Evolutionary conservation across 2,797 vertebrate species (phyloP).

Genomic region (Coccyzus lansbergi): DNA sequence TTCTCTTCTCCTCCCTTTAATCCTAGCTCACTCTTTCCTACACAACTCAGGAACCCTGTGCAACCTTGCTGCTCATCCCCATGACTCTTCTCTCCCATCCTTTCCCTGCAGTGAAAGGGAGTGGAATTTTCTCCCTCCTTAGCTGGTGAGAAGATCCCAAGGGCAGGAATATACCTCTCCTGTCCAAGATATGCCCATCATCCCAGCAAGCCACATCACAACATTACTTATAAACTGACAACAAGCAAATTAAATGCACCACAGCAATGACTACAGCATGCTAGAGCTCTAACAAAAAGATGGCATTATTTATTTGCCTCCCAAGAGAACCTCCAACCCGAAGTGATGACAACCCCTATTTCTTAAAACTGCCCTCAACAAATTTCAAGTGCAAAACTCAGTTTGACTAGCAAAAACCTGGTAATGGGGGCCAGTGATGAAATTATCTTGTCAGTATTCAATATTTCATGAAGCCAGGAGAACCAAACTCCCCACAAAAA

Average conservation of each 20-base stretch:
- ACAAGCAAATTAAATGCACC: neutral
- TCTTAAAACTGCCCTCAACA: neutral
- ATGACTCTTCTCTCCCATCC: neutral
- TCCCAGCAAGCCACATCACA: neutral
- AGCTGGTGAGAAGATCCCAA: neutral
- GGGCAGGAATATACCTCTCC: neutral
- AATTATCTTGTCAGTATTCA: neutral
- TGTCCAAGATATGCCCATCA: neutral
- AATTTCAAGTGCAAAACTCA: neutral
- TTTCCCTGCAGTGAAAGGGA: neutral
- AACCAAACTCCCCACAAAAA: neutral
- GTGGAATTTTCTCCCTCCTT: neutral
- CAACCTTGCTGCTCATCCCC: neutral
- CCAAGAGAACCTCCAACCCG: neutral
- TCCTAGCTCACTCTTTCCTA: neutral
- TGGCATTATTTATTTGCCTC: neutral
- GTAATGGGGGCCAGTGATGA: neutral
- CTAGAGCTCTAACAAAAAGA: neutral
- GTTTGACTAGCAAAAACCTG: neutral
- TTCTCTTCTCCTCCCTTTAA: neutral
- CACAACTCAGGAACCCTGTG: neutral
- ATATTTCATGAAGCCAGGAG: neutral
- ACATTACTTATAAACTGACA: neutral
- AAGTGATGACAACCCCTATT: neutral
- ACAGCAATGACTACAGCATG: neutral